Base-by-base conservation (phyloP, 2,888 invertebrate genomes). In the Drosophila bunnanda region DNA sequence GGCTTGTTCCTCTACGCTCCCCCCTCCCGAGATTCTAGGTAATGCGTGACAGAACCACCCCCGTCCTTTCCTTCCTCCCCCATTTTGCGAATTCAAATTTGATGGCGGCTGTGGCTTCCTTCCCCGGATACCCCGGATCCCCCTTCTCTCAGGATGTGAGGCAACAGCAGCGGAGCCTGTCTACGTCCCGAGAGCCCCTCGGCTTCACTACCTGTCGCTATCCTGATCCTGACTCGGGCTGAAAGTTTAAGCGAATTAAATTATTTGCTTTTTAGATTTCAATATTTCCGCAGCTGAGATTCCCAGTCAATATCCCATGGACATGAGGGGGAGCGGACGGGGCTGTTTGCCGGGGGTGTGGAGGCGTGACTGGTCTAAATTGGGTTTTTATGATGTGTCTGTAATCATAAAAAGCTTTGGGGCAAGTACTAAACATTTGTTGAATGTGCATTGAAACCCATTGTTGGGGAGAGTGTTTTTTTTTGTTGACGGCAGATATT, bases 251-350 rank as follows among this genome's bases (percentile, higher is more conserved):
- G 77, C 79, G 82, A 89, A 87, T 88, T 89, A 89, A 89, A 89
- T 88, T 88, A 89, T 88, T 88, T 88, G 88, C 82, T 85, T 85
- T 85, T 87, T 82, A 89, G 87, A 89, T 88, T 88, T 89, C 85
- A 89, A 89, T 88, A 88, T 89, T 89, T 88, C 80, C 89, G 84
- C 77, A 82, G 87, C 80, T 82, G 79, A 77, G 79, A 88, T 83
- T 86, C 77, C 69, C 72, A 79, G 87, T 84, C 82, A 78, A 88
- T 83, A 87, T 82, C 82, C 57, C 57, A 61, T 43, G 48, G 38
- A 20, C 15, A 20, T 38, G 48, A 39, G 46, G 17, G 17, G 4
- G 22, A 39, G 6, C 17, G 15, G n/a, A 25, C 4, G 9, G n/a
- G 57, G 60, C 38, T 39, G 38, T 39, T 39, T 39, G 60, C 50